A percentile compares a stretch with the other conserved stretches of the same genome.
These are phyloP conservation scores for Andrena cerasifolii DNA, from an alignment of 1,140 invertebrate species.

Conservation along the genomic window DNA sequence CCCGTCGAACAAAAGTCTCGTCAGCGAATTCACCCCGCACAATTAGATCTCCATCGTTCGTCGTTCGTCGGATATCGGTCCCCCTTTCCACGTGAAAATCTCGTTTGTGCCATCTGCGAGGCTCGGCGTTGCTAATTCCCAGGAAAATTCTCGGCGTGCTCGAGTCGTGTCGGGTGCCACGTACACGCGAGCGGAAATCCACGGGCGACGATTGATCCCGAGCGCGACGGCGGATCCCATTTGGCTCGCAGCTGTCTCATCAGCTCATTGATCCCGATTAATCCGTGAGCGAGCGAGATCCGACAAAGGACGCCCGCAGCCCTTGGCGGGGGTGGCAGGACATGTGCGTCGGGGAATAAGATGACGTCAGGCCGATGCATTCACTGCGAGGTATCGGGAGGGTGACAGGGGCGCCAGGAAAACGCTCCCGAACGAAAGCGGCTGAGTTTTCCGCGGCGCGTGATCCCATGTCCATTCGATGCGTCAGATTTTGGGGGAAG, in stretches of 20 bases:
- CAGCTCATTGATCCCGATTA: constrained; percentile 57
- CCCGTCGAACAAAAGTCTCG: not conserved
- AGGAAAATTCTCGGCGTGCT: constrained; percentile 14
- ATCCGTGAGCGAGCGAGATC: constrained; percentile 33
- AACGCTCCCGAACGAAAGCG: not conserved
- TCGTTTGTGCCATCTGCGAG: constrained; percentile 36
- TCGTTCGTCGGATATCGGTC: no score
- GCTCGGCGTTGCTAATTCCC: constrained; percentile 5
- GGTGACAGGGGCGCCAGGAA: not conserved
- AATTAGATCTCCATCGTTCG: constrained; percentile 5
- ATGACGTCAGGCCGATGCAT: constrained; percentile 49
- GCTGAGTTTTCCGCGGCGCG: constrained; percentile 7
- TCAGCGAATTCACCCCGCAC: not conserved
- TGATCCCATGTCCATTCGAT: constrained; percentile 11
- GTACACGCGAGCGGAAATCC: constrained; percentile 35
- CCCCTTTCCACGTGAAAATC: not conserved
- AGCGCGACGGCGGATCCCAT: constrained; percentile 38
- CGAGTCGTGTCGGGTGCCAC: constrained; percentile 16
- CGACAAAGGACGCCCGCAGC: constrained; percentile 49
- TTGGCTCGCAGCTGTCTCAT: constrained; percentile 62
- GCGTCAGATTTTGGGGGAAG: constrained; percentile 38
- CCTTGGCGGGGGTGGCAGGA: constrained; percentile 31
- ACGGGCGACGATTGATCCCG: not conserved
- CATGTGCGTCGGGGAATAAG: constrained; percentile 38
- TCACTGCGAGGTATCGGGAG: constrained; percentile 37